These are phyloP conservation scores for Clamator glandarius DNA, from an alignment of 2,797 vertebrate genomes.

Conservation along the genomic window DNA sequence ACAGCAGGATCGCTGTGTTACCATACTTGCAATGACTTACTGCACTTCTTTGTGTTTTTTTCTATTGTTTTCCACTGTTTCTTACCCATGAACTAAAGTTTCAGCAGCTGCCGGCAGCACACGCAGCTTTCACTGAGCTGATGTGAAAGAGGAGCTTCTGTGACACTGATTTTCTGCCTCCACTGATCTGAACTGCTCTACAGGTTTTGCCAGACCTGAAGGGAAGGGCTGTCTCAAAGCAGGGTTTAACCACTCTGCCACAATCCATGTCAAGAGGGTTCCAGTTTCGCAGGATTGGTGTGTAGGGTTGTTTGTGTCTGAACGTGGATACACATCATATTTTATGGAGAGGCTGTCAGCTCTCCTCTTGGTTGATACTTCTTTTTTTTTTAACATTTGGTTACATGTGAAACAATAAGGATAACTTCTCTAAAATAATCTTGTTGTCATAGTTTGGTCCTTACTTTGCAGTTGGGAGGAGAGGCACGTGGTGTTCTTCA, in stretches of 20 bases:
- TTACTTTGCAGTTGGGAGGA: not conserved
- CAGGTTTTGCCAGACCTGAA: not conserved
- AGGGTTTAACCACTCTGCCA: not conserved
- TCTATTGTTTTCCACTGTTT: not conserved
- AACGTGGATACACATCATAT: not conserved
- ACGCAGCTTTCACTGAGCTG: not conserved
- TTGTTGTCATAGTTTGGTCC: not conserved
- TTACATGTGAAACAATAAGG: not conserved
- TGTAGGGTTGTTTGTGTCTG: not conserved
- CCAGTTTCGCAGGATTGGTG: rapidly evolving
- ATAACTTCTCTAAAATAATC: not conserved
- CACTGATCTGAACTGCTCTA: not conserved
- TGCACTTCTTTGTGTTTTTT: not conserved
- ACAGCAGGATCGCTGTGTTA: not conserved
- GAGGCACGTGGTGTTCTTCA: not conserved
- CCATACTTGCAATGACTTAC: not conserved
- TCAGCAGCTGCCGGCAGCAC: not conserved
- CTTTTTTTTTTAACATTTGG: not conserved
- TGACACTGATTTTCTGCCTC: not conserved
- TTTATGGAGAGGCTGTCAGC: not conserved
- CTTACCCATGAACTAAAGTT: not conserved
- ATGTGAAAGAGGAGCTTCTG: not conserved
- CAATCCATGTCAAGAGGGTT: not conserved
- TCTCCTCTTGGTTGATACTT: not conserved
- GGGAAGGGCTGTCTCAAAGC: not conserved